Evolutionary conservation across 2,113 vertebrate genomes (phyloP), one percentile per base, ranked within the genome.

Genomic region (Phyllopteryx taeniolatus): DNA sequence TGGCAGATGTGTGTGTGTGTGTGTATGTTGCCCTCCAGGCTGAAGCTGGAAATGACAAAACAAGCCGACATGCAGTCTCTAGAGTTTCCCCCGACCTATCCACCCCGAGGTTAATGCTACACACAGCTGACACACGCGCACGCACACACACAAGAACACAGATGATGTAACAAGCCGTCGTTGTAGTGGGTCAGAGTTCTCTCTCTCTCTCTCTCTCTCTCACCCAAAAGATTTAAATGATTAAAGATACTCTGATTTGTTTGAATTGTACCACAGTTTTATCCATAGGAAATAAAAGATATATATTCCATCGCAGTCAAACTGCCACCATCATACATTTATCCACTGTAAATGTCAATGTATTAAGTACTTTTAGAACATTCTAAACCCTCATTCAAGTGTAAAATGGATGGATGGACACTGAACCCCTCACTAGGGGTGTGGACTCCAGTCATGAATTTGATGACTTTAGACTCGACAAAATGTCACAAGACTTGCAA

Each of bases 91-190:
- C 44, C 13, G 35, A 66, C 27, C 64, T 47, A 14, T 47, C 22
- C 64, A 31, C 43, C 64, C 64, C 44, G 64, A 47, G 63, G 43
- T 66, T 66, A 65, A 65, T 22, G 62, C 62, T 65, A 65, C 42
- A 4, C 64, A 47, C 43, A 47, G 44, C 42, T 47, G 64, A n/a
- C 67, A 76, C 62, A 62, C 64, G 77, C 59, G 71, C 22, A 77
- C 67, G 67, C 69, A 69, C 68, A 71, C 62, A 71, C 54, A 74
- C 54, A 66, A 63, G 51, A 49, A 71, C 76, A 69, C 35, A 44
- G 60, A 42, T 72, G 74, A 63, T 66, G 59, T 62, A 68, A 72
- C 67, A 65, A 14, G 49, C 61, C 6, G n/a, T 42, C 27, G 68
- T 68, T 27, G 35, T 49, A 15, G 12, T 19, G 31, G 13, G 61